These are phyloP conservation scores for Esperia sulphurella DNA, from an alignment of 2,888 invertebrate genomes.

Conservation along the genomic window DNA sequence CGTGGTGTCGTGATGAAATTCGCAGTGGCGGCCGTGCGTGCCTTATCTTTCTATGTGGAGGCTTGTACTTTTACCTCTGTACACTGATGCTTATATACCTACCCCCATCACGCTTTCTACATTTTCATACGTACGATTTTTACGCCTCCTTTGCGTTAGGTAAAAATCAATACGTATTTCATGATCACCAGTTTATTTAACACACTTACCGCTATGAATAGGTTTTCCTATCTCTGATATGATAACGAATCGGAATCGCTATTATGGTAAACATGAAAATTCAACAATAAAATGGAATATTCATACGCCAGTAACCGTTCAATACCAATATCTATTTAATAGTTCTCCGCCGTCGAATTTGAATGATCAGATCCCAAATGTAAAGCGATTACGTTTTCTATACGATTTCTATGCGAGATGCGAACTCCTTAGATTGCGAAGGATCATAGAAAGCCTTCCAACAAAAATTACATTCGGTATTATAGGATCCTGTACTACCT, in stretches of 20 bases:
- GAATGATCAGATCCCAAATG: conserved; percentile 27
- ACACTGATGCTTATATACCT: conserved; percentile 15
- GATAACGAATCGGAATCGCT: too few species aligned
- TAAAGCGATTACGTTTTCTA: conserved; percentile 29
- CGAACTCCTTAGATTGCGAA: conserved; percentile 22
- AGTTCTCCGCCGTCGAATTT: conserved; percentile 12
- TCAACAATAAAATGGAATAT: background rate
- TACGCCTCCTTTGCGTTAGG: background rate
- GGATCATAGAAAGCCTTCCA: conserved; percentile 12
- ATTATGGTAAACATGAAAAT: too few species aligned
- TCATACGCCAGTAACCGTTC: background rate
- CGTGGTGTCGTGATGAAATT: conserved; percentile 50
- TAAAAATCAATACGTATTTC: background rate
- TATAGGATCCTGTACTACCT: too few species aligned
- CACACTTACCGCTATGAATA: background rate
- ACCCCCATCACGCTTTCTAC: conserved; percentile 20
- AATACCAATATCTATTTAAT: conserved; percentile 1
- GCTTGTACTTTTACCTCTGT: conserved; percentile 31
- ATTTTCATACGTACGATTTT: background rate
- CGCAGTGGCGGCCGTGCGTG: conserved; percentile 60
- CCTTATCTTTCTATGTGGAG: conserved; percentile 59
- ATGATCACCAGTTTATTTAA: background rate
- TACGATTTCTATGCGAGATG: conserved; percentile 34
- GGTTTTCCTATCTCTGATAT: too few species aligned
- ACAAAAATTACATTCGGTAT: too few species aligned